Conservation (phyloP, 2,113 vertebrate genomes). For the Oncorhynchus gorbuscha region DNA sequence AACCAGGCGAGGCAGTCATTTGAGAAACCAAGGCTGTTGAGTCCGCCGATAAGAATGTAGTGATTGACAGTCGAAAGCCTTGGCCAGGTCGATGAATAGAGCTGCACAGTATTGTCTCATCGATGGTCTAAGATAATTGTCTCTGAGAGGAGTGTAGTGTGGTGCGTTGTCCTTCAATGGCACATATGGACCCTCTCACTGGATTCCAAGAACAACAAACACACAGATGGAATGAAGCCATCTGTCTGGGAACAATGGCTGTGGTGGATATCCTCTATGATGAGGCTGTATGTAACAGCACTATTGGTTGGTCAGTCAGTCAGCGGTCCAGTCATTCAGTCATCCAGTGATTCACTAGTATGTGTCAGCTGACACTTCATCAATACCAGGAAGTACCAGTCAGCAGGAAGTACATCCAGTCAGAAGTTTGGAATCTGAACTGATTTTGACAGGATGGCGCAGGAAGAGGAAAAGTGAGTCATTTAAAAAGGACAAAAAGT, state of each 20-base stretch:
- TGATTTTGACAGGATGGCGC: constrained; percentile 15
- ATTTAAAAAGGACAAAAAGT: not conserved
- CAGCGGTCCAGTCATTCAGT: constrained; percentile 31
- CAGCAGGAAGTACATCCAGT: constrained; percentile 29
- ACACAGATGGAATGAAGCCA: not conserved
- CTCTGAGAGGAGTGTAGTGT: no score
- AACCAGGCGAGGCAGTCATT: no score
- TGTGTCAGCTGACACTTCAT: constrained; percentile 34
- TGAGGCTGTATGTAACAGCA: no score
- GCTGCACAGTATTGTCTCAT: no score
- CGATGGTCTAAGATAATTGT: no score
- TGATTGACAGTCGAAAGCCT: no score
- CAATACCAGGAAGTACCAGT: constrained; percentile 46
- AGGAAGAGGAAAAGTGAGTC: constrained; percentile 1
- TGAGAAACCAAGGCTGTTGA: no score
- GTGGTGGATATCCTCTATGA: not conserved
- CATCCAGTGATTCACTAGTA: constrained; percentile 24
- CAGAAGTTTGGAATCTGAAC: constrained; percentile 40
- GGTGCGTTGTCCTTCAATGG: no score
- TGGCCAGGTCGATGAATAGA: no score
- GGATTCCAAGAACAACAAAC: not conserved
- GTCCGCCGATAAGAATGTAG: no score
- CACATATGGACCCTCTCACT: constrained; percentile 4
- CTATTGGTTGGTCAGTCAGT: not conserved
- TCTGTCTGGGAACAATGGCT: not conserved